Conservation (phyloP, 2,113 vertebrate genomes). For the Psilopogon haemacephalus region DNA sequence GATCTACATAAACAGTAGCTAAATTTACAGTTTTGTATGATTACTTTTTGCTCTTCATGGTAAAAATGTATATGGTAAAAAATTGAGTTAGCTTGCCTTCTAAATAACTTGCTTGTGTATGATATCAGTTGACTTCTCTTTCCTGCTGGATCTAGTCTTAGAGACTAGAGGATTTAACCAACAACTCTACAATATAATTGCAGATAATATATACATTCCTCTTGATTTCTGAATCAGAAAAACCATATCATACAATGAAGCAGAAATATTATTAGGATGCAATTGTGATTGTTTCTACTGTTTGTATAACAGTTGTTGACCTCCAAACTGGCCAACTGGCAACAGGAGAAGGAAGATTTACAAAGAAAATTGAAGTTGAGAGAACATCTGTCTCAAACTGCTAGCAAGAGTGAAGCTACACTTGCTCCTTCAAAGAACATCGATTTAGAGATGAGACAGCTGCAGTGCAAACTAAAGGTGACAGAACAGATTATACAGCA, state of each 20-base stretch:
- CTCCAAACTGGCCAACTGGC: slow-evolving; percentile 81
- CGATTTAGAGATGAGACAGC: slow-evolving; percentile 87
- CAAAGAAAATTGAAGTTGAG: slow-evolving; percentile 76
- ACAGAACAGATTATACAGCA: slow-evolving; percentile 38
- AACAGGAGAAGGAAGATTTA: slow-evolving; percentile 87
- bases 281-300: slow-evolving; percentile 15
- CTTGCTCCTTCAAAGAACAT: slow-evolving; percentile 72
- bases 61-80: not conserved
- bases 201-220: not conserved
- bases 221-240: not conserved
- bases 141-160: not conserved
- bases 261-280: not conserved
- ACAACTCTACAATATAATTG: not conserved
- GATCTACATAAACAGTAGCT: not conserved
- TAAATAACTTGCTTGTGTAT: not conserved
- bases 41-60: not conserved
- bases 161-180: not conserved
- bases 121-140: not conserved
- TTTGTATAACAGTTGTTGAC: slow-evolving; percentile 81
- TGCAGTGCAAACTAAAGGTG: slow-evolving; percentile 91
- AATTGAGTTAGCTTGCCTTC: not conserved
- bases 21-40: not conserved
- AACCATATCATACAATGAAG: not conserved
- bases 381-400: slow-evolving; percentile 75
- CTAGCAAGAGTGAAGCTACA: slow-evolving; percentile 60